These are phyloP conservation scores for Drosophila pectinifera DNA, from an alignment of 1,140 invertebrate species.

Conservation along the genomic window DNA sequence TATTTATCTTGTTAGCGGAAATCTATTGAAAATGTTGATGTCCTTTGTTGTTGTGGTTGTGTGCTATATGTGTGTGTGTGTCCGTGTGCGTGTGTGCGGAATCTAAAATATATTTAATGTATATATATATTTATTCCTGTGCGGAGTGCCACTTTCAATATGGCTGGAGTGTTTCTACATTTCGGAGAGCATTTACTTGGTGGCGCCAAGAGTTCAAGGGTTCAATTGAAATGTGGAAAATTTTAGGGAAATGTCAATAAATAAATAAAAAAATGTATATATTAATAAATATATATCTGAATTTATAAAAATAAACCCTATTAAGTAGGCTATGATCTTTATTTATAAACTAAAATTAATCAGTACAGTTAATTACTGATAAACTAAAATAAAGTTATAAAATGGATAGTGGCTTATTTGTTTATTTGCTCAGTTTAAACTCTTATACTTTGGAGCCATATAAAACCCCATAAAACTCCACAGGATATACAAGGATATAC, in stretches of 20 bases:
- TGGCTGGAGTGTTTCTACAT: conserved; percentile 20
- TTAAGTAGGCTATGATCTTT: too few species aligned
- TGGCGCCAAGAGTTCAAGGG: conserved; percentile 3
- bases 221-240: not conserved
- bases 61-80: not conserved
- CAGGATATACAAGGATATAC: too few species aligned
- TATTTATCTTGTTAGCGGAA: conserved; percentile 82
- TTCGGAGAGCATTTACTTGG: conserved; percentile 14
- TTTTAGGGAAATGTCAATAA: not conserved
- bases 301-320: too few species aligned
- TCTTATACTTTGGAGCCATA: too few species aligned
- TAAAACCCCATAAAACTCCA: not conserved
- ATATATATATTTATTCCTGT: conserved; percentile 17
- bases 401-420: too few species aligned
- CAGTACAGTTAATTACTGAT: too few species aligned
- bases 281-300: too few species aligned
- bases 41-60: conserved; percentile 48
- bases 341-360: too few species aligned
- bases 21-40: conserved; percentile 82
- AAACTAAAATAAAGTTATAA: too few species aligned
- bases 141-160: conserved; percentile 19
- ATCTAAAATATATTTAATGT: conserved; percentile 9
- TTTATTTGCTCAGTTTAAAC: too few species aligned
- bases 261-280: too few species aligned
- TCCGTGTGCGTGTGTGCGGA: conserved; percentile 17